Evolutionary conservation across 2,113 vertebrate genomes (phyloP), one percentile per base, ranked within the genome.

Genomic region (Camelus bactrianus): DNA sequence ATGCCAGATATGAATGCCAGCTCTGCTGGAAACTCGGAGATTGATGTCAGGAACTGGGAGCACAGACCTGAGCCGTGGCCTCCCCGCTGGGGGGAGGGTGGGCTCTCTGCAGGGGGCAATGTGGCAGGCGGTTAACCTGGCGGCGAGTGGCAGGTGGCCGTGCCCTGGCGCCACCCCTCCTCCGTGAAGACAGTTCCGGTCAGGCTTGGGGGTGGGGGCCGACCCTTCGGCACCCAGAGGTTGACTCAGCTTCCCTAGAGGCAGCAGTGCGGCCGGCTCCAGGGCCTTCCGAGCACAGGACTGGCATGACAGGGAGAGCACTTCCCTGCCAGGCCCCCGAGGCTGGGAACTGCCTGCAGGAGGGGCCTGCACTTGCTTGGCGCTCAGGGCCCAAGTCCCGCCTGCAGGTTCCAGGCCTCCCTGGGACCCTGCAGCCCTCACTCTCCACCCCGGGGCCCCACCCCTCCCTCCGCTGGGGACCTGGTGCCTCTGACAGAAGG

Each of bases 1-100:
- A 73, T 81, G 58, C 26, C 88, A 94, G 38, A 22, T 67, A 60
- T 75, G 65, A 65, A 73, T 87, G 69, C 88, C 58, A 75, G 38
- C 95, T 85, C 81, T 60, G 73, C 0, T 65, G 95, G 95, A 60
- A 91, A 94, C 48, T 19, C 0, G 1, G 81, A 86, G 67, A 80
- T 75, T 14, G 0, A 91, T 81, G 20, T 13, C 73, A 2, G 8
- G 60, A 88, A 12, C 16, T 0, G 22, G 84, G 46, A 46, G 60
- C 38, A 52, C 58, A 50, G 58, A 54, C 28, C 28, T 2, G 30
- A 20, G n/a, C 2, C 8, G 7, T 7, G 46, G 52, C 8, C 10
- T 16, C 10, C 38, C 38, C 4, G 5, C 1, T 38, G 38, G 38
- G 38, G 38, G 38, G 38, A 26, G 6, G 64, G 72, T 46, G 26